These are phyloP conservation scores for Thunnus thynnus DNA, from an alignment of 2,113 vertebrate genomes.

Conservation along the genomic window DNA sequence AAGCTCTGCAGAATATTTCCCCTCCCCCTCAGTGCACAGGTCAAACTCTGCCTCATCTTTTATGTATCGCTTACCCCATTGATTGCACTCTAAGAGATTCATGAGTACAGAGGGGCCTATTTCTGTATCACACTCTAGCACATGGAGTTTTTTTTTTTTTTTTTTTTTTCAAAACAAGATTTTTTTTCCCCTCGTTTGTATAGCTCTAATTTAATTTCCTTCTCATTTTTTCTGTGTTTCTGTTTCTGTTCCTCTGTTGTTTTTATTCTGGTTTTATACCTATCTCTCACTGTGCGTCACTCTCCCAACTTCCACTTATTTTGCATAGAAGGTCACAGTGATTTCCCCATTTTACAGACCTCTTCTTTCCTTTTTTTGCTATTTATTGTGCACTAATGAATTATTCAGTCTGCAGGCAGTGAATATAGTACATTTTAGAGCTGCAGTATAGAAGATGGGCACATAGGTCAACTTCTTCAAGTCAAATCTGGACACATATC, in stretches of 20 bases:
- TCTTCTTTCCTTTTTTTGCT: not conserved
- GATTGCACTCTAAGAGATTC: conserved; percentile 70
- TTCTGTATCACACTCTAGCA: conserved; percentile 61
- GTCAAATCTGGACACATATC: not conserved
- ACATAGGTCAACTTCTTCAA: conserved; percentile 12
- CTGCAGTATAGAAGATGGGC: conserved; percentile 31
- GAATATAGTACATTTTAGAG: conserved; percentile 40
- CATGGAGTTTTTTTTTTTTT: conserved; percentile 30
- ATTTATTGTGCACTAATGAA: conserved; percentile 57
- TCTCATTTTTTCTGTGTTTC: conserved; percentile 15
- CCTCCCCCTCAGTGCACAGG: conserved; percentile 55
- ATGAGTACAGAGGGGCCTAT: conserved; percentile 62
- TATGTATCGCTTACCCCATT: conserved; percentile 72
- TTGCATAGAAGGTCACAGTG: conserved; percentile 59
- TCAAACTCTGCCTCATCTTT: conserved; percentile 75
- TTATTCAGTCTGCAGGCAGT: conserved; percentile 57
- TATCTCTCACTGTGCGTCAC: conserved; percentile 8
- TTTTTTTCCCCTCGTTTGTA: conserved; percentile 26
- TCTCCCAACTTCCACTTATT: conserved; percentile 29
- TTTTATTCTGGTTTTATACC: conserved; percentile 10
- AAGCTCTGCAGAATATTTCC: conserved; percentile 39
- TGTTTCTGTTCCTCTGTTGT: not conserved
- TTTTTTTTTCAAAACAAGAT: not conserved
- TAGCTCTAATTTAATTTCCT: conserved; percentile 34
- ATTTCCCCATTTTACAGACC: conserved; percentile 52